These are phyloP conservation scores for Gymnocypris eckloni DNA, from an alignment of 2,797 vertebrate species.

Conservation along the genomic window DNA sequence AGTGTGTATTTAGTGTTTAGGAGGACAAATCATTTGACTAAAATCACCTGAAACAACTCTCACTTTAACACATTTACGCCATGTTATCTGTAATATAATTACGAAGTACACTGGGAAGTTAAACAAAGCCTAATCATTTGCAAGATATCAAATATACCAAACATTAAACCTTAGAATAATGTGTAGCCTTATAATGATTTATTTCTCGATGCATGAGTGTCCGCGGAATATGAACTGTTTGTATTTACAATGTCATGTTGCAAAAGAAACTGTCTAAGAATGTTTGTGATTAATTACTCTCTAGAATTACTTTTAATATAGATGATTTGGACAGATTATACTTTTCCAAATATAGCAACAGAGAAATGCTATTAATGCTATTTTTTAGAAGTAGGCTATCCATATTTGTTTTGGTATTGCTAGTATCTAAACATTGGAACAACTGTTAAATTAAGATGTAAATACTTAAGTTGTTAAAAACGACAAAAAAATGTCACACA, in stretches of 20 bases:
- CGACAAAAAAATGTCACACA: neutral
- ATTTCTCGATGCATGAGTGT: neutral
- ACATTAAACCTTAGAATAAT: neutral
- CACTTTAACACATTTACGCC: neutral
- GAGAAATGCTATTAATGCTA: neutral
- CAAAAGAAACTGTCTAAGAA: neutral
- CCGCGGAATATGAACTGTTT: neutral
- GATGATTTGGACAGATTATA: neutral
- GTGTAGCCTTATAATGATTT: neutral
- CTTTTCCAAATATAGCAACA: neutral
- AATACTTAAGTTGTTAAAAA: neutral
- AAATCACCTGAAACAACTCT: neutral
- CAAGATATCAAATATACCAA: slow-evolving; percentile 1
- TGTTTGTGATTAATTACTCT: neutral
- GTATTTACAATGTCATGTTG: neutral
- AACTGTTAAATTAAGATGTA: neutral
- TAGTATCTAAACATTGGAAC: neutral
- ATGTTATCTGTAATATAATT: neutral
- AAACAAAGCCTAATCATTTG: neutral
- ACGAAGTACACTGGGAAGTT: neutral
- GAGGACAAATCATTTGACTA: neutral
- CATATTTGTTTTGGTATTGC: neutral
- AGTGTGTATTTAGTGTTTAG: neutral
- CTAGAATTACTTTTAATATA: neutral
- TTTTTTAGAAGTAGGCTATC: neutral